Base-by-base conservation (phyloP, 1,140 invertebrate species). In the Leptinotarsa undecemlineata region DNA sequence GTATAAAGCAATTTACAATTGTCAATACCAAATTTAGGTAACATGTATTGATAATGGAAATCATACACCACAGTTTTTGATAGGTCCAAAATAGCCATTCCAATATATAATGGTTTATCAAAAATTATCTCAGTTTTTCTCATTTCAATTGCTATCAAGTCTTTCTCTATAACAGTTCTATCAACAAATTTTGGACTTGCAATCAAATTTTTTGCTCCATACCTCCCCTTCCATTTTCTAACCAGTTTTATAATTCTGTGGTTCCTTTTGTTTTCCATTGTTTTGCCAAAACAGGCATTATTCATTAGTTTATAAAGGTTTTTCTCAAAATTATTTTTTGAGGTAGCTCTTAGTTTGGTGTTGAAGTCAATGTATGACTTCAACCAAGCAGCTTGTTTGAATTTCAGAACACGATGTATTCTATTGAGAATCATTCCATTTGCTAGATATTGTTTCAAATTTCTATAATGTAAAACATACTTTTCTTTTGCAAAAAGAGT, bases 231-330 rank as follows among this genome's bases (percentile, higher is more conserved):
- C 21, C 21, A 23, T 23, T 23, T 23, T 23, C 3, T 23, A 23
- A 23, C 21, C 3, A 23, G 3, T 23, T 23, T 23, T 3, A 23
- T 23, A 23, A 23, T 23, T 23, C 21, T 23, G 21, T 23, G 21
- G 21, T 23, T 23, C 21, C 21, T 23, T 23, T 85, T 75, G 76
- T 87, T 86, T 77, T 87, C 85, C 78, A 87, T 85, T 6, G 83
- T 86, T 80, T 87, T 86, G 4, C 88, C 86, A 82, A 87, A 86
- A 14, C 85, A 78, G 5, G 79, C 70, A 74, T 87, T 87, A 73
- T 85, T 87, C 79, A 86, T 83, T 6, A 86, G 74, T 80, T 88
- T 88, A 69, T 75, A 88, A 70, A 87, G 83, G 60, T 87, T 82
- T 80, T 87, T 86, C 75, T 86, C 82, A 77, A 88, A 88, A 17